A percentile compares a stretch with the other conserved stretches of the same genome.
phyloP scores from a whole-genome alignment of 1,140 invertebrate genomes.

The Kradibia gibbosae region DNA sequence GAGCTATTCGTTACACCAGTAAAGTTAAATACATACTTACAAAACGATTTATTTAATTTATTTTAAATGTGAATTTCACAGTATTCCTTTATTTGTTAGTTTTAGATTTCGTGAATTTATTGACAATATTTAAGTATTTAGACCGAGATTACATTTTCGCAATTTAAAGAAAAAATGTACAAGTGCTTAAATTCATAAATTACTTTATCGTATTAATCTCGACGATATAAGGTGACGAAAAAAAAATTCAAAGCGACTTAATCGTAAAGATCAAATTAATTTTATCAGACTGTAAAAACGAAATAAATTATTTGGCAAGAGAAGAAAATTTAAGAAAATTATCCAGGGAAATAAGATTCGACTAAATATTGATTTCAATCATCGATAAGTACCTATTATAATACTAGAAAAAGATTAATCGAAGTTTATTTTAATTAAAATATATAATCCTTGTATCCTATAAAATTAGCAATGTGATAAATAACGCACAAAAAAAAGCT shows the following conservation, averaged over 20 bases:
- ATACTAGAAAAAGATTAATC: constrained; percentile 10
- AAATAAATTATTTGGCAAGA: constrained; percentile 22
- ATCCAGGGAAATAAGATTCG: not conserved
- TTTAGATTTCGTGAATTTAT: too few species aligned
- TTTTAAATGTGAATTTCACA: too few species aligned
- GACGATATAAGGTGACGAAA: not conserved
- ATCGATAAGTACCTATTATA: not conserved
- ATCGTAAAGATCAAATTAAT: constrained; percentile 32
- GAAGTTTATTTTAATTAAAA: constrained; percentile 34
- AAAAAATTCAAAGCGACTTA: constrained; percentile 20
- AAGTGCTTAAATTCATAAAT: not conserved
- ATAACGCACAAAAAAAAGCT: not conserved
- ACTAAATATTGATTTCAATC: constrained; percentile 5
- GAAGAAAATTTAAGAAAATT: not conserved
- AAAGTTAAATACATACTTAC: too few species aligned
- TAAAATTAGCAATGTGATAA: not conserved
- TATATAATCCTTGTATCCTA: not conserved
- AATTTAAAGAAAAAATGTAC: too few species aligned
- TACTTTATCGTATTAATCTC: not conserved
- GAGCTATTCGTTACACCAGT: too few species aligned
- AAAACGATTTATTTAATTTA: too few species aligned
- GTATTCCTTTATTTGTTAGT: too few species aligned
- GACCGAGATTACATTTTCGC: too few species aligned
- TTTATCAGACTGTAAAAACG: constrained; percentile 18
- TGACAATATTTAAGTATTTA: too few species aligned